Conservation (phyloP, 2,797 vertebrate genomes). For the Sebastes melanostomus region DNA sequence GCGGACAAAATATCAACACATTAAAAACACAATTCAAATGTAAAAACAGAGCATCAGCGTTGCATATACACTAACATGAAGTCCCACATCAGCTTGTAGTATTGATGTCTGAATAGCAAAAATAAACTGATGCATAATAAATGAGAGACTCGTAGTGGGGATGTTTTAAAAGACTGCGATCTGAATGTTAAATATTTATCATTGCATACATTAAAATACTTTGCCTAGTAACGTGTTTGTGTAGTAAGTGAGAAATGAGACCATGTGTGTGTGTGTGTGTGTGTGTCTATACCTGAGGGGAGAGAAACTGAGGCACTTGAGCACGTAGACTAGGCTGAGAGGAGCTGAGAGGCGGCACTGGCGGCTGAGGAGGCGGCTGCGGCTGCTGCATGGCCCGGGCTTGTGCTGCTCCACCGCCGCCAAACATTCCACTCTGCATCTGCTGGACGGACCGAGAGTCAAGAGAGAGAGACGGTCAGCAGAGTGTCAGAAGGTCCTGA, state of each 20-base stretch:
- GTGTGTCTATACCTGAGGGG: constrained; percentile 78
- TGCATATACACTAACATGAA: not conserved
- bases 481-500: not conserved
- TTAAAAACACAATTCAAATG: not conserved
- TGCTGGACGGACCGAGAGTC: constrained; percentile 51
- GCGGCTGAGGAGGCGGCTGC: constrained; percentile 87
- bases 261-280: not conserved
- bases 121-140: not conserved
- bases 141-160: not conserved
- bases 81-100: not conserved
- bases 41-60: not conserved
- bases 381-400: constrained; percentile 91
- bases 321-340: constrained; percentile 99
- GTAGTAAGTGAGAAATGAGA: not conserved
- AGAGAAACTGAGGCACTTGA: constrained; percentile 99
- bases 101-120: not conserved
- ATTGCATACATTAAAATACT: not conserved
- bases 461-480: not conserved
- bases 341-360: constrained; percentile 97
- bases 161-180: not conserved
- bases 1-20: constrained; percentile 53
- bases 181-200: constrained; percentile 6
- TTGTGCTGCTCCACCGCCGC: constrained; percentile 97
- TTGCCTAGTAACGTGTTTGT: not conserved
- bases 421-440: constrained; percentile 99